Percentiles rank a stretch among this genome's conserved stretches.
These are phyloP conservation scores for Drosophila seguyi DNA, from an alignment of 1,140 invertebrate genomes.

Conservation along the genomic window DNA sequence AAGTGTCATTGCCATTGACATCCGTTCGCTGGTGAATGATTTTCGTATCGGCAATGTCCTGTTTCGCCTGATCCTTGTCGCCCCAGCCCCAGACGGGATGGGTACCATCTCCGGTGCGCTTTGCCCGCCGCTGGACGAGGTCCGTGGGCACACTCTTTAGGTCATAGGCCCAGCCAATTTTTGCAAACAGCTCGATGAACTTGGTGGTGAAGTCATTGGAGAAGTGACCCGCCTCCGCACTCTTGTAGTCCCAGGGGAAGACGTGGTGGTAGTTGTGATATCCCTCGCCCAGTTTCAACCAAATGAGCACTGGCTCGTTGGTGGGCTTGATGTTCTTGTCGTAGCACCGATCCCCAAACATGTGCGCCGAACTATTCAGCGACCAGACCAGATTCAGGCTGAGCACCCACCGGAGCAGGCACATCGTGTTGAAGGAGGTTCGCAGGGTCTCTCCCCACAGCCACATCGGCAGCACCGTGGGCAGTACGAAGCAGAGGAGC, in stretches of 20 bases:
- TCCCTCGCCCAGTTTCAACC: constrained; percentile 91
- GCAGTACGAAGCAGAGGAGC: constrained; percentile 93
- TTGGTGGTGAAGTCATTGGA: constrained; percentile 92
- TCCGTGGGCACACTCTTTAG: constrained; percentile 91
- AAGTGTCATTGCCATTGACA: not conserved
- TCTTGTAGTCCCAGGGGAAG: constrained; percentile 97
- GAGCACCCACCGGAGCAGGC: constrained; percentile 93
- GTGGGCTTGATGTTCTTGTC: constrained; percentile 93
- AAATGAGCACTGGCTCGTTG: constrained; percentile 88
- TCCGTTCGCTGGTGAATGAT: not conserved
- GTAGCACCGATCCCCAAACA: constrained; percentile 95
- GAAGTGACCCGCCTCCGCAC: constrained; percentile 92
- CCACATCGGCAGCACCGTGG: constrained; percentile 92
- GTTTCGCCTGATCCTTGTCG: constrained; percentile 90
- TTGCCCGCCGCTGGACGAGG: constrained; percentile 89
- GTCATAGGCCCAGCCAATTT: constrained; percentile 95
- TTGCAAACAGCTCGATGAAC: constrained; percentile 94
- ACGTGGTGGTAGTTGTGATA: constrained; percentile 98
- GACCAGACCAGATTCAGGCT: constrained; percentile 97
- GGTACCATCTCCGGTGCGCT: constrained; percentile 91
- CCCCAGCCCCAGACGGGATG: constrained; percentile 94
- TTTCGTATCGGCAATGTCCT: constrained; percentile 89
- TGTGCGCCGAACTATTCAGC: constrained; percentile 97
- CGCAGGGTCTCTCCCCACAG: constrained; percentile 93
- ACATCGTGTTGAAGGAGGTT: constrained; percentile 93